Percentiles rank a stretch among this genome's conserved stretches.
These are phyloP conservation scores for Diarsia brunnea DNA, from an alignment of 2,888 invertebrate species.

Conservation along the genomic window DNA sequence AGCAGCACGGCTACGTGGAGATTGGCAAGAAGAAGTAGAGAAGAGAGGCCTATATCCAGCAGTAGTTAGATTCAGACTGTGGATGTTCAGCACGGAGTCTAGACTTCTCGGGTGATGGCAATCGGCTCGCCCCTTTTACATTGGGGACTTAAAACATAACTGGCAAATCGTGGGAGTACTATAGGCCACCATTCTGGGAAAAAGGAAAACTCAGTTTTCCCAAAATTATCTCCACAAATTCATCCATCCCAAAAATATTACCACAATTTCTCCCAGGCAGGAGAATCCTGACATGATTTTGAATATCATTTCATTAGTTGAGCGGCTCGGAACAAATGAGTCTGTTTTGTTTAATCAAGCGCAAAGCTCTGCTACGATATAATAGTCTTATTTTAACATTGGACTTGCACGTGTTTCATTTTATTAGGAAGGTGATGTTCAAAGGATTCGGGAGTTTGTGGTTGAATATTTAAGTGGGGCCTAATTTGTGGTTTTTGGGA, in stretches of 20 bases:
- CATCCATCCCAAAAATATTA: conserved; percentile 15
- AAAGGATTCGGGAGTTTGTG: conserved; percentile 16
- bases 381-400: conserved; percentile 51
- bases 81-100: neutral
- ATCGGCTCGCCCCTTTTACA: neutral
- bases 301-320: conserved; percentile 75
- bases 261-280: conserved; percentile 24
- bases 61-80: no score
- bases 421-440: conserved; percentile 23
- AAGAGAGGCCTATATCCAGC: no score
- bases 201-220: neutral
- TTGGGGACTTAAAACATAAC: neutral
- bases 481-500: conserved; percentile 2
- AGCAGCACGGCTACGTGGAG: neutral
- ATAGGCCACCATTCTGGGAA: neutral
- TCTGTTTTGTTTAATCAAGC: conserved; percentile 68
- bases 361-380: conserved; percentile 53
- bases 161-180: neutral
- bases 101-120: neutral
- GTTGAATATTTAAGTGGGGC: conserved; percentile 1
- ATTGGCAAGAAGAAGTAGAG: no score
- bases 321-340: conserved; percentile 60
- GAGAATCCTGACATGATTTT: conserved; percentile 65
- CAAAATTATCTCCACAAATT: conserved; percentile 4
- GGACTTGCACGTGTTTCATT: conserved; percentile 37